Base-by-base conservation (phyloP, 2,888 invertebrate genomes). In the Spilosoma lubricipeda region DNA sequence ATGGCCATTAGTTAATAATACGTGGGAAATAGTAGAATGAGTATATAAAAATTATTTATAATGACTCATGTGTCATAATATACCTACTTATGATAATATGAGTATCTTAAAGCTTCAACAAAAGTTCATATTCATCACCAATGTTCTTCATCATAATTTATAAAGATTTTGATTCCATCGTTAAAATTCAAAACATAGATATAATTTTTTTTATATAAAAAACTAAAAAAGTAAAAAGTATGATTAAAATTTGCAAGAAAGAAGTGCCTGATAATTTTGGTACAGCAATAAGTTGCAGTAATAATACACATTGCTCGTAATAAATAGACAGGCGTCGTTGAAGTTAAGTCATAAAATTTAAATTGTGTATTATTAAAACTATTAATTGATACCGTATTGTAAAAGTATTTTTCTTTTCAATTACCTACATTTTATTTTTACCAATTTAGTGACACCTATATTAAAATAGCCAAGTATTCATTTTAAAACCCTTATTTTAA, bases 271-370 rank as follows among this genome's bases (percentile, higher is more conserved):
- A 20, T 4, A 52, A 7, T 52, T 48, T 8, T 52, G 7, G 8
- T 18, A 23, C 20, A 52, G 52, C 52, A 52, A 52, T 52, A 52
- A 52, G 23, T 52, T 52, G 52, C 9, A 52, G 23, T 3, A 73
- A 64, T 67, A 67, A 74, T 73, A 76, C 72, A 78, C 56, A 87
- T 90, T 92, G 93, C 93, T 91, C 0, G 0, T 48, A 48, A 88
- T 91, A 74, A 63, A 85, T 90, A 87, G 84, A 82, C 89, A 93
- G 93, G 93, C 94, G 90, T 84, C 56, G 2, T n/a, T 4, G 2
- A 30, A 67, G 3, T 42, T 45, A 18, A 45, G 42, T 42, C 42
- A 42, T 11, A 42, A 11, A 42, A 42, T 13, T 13, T 13, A n/a
- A n/a, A n/a, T n/a, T 7, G 42, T 42, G 42, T 9, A 42, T n/a